Percentiles rank a stretch among this genome's conserved stretches.
These are phyloP conservation scores for Odocoileus virginianus DNA, from an alignment of 2,113 vertebrate genomes.

Conservation along the genomic window DNA sequence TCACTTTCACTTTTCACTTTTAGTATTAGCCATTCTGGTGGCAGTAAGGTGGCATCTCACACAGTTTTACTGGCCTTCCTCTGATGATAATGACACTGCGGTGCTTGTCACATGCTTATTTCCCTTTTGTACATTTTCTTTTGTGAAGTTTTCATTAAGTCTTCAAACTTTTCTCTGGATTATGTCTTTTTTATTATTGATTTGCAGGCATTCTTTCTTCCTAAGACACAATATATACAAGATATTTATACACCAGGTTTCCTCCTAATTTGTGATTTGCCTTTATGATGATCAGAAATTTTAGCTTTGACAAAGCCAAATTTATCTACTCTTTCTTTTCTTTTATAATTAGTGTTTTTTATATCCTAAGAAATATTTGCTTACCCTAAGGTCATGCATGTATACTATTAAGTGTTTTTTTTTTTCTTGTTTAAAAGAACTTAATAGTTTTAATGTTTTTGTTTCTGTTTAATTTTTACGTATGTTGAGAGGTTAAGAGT, in stretches of 20 bases:
- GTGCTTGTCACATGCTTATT: background rate
- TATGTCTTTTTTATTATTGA: background rate
- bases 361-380: background rate
- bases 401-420: background rate
- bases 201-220: background rate
- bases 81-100: background rate
- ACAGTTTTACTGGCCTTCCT: background rate
- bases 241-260: background rate
- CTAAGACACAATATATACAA: background rate
- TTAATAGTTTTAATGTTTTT: background rate
- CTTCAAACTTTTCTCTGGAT: background rate
- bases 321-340: background rate
- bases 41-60: background rate
- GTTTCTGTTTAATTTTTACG: background rate
- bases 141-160: background rate
- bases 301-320: background rate
- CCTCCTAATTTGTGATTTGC: background rate
- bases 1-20: background rate
- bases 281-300: background rate
- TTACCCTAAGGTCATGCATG: background rate
- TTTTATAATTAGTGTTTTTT: background rate
- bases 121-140: background rate
- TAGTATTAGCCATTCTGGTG: background rate
- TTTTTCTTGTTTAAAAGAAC: background rate
- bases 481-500: background rate